Conservation (phyloP, 2,797 vertebrate genomes). For the Eptatretus atami region DNA sequence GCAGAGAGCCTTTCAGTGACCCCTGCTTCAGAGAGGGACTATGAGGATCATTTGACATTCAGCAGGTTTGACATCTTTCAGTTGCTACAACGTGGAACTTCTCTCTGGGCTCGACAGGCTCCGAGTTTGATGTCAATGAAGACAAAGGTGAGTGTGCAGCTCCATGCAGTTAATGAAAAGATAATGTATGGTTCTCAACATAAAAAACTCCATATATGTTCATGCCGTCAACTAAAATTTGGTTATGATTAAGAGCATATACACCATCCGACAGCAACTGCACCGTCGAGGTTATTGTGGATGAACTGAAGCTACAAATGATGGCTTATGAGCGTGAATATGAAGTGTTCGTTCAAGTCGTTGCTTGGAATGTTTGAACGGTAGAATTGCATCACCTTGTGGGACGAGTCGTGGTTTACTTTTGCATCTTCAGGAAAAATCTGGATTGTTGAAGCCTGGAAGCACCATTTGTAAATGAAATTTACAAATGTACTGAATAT, state of each 20-base stretch:
- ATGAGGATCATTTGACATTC: slow-evolving; percentile 45
- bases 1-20: too few relatives aligned
- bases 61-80: slow-evolving; percentile 83
- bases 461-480: neutral
- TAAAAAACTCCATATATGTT: slow-evolving; percentile 13
- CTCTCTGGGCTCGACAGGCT: slow-evolving; percentile 78
- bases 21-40: neutral
- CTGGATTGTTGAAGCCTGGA: neutral
- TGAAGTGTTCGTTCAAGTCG: too few relatives aligned
- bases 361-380: too few relatives aligned
- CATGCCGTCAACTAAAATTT: neutral
- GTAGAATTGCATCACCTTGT: too few relatives aligned
- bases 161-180: too few relatives aligned
- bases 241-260: neutral
- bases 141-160: slow-evolving; percentile 33
- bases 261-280: too few relatives aligned
- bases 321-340: too few relatives aligned
- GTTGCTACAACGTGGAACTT: slow-evolving; percentile 69
- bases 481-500: neutral
- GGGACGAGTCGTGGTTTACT: too few relatives aligned
- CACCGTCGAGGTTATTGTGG: too few relatives aligned
- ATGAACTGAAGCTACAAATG: too few relatives aligned
- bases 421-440: neutral
- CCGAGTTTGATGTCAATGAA: slow-evolving; percentile 81
- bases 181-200: too few relatives aligned